Evolutionary conservation across 2,113 vertebrate genomes (phyloP), one percentile per base, ranked within the genome.

Genomic region (Lasiurus cinereus): DNA sequence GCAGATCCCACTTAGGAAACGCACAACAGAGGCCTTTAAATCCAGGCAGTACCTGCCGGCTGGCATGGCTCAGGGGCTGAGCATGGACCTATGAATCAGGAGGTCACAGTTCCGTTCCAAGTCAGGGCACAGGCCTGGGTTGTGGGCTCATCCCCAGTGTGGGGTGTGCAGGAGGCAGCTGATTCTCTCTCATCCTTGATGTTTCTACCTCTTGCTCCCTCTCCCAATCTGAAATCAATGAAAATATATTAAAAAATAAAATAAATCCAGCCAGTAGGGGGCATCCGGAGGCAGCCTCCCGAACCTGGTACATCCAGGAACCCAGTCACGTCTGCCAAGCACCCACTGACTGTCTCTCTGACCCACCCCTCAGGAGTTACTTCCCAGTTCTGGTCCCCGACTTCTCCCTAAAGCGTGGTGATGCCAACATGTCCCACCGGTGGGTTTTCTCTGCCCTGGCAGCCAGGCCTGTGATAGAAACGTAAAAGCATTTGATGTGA

Each of bases 221-320:
- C 22, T 24, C 22, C 56, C 56, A 1, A 22, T 59, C 56, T 59
- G 56, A 59, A 59, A 59, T 59, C 56, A 59, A 59, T 59, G 24
- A 59, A 59, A 24, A 59, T 62, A 62, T 62, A 62, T 62, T 10
- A 27, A 27, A 24, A 59, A 19, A 19, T 54, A 54, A 59, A 62
- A 62, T 64, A 13, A 76, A 8, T 86, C 43, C 88, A 66, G 6
- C 95, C 95, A 52, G 93, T 4, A 96, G 96, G 88, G 88, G 96
- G 92, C 90, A 50, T 22, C 86, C 85, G 7, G 67, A 83, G 86
- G 85, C 91, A 87, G 87, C 78, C 36, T 67, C 33, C 83, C 5
- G 70, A 56, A 27, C 18, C 0, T 0, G 31, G 86, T 7, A 16
- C 31, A n/a, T 54, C 80, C 69, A 0, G 22, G 54, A 54, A 67